Base-by-base conservation (phyloP, 2,888 invertebrate genomes). In the Chrysina gloriosa region DNA sequence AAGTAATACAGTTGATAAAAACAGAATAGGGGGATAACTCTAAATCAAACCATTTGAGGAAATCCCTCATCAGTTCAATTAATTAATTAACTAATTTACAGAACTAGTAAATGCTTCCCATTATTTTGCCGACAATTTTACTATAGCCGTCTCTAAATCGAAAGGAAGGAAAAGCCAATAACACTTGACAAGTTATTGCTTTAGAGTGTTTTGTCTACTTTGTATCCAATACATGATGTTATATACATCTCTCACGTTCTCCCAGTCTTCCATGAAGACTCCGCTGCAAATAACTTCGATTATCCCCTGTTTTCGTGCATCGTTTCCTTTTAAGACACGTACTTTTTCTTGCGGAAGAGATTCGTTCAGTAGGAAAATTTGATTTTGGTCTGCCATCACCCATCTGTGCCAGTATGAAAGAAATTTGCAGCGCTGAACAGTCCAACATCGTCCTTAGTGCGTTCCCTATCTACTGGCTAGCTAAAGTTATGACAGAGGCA, bases 331-430 rank as follows among this genome's bases (percentile, higher is more conserved):
- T 73, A 72, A 73, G 71, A 74, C 74, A 74, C 73, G 73, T 71
- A 71, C 72, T 77, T 77, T 75, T 77, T 76, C 75, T 72, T 74
- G 68, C 71, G 72, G 70, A 72, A 71, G 74, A 73, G 72, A 74
- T 67, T 67, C 73, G 72, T 69, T 75, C 75, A 70, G 64, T 65
- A 73, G 72, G 77, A 77, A 77, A 77, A 77, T 77, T 77, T 74
- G 76, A 77, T 77, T 77, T 76, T 74, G 76, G 75, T 76, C 73
- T 72, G 70, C 70, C 75, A 75, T 74, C 76, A 75, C 75, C 75
- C 77, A 77, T 76, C 75, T 77, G 75, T 74, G 75, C 73, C 75
- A 71, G 69, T 75, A 76, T 75, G 77, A 76, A 76, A 76, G 74
- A 74, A 75, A 76, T 77, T 75, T 76, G 72, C 74, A 69, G 65